Conservation (phyloP, 1,140 invertebrate genomes). For the Dendroctonus ponderosae region DNA sequence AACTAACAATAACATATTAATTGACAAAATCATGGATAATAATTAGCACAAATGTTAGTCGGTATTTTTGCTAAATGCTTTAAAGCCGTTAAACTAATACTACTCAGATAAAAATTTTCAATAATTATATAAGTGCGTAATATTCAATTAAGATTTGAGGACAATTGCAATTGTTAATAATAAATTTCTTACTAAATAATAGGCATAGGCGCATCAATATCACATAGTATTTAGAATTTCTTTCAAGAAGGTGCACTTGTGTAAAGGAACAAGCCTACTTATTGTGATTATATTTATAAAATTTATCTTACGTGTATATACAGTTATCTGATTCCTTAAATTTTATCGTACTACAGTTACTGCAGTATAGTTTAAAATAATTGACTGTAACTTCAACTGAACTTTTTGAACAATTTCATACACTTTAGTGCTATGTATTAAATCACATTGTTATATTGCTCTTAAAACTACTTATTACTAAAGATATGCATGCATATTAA, state of each 20-base stretch:
- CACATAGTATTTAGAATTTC: constrained; percentile 49
- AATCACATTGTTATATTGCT: constrained; percentile 13
- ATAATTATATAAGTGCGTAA: not conserved
- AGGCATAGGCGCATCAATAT: constrained; percentile 39
- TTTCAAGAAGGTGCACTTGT: constrained; percentile 48
- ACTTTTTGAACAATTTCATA: not conserved
- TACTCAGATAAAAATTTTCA: not conserved
- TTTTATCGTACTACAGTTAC: too few species aligned
- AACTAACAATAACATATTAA: too few species aligned
- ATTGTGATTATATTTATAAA: constrained; percentile 15
- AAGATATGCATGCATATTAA: too few species aligned
- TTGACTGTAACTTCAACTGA: too few species aligned
- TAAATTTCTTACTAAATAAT: constrained; percentile 18
- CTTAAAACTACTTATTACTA: not conserved
- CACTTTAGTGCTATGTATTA: not conserved
- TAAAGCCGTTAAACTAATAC: not conserved
- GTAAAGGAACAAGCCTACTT: constrained; percentile 33
- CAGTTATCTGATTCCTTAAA: not conserved
- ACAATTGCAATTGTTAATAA: not conserved
- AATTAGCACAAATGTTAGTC: too few species aligned
- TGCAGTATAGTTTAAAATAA: too few species aligned
- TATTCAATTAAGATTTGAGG: not conserved
- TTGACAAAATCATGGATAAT: too few species aligned
- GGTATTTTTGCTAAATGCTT: too few species aligned
- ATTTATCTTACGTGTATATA: constrained; percentile 20